Percentiles rank a stretch among this genome's conserved stretches.
phyloP scores from a whole-genome alignment of 1,140 invertebrate species.

The Drosophila pectinifera region DNA sequence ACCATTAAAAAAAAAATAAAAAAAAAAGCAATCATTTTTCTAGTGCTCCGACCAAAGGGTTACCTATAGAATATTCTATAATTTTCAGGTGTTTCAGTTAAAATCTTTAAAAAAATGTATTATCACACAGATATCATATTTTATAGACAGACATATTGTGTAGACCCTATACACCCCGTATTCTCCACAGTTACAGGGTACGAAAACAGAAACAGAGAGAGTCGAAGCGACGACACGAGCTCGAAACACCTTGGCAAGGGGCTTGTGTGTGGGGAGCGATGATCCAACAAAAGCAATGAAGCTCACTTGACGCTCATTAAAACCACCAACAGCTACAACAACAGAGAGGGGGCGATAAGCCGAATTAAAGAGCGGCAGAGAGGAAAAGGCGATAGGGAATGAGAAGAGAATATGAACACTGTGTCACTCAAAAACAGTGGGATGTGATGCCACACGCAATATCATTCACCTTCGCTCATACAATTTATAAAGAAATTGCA shows the following conservation, averaged over 20 bases:
- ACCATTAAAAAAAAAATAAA: not conserved
- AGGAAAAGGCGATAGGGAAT: not conserved
- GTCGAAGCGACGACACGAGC: constrained; percentile 18
- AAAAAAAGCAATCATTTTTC: too few species aligned
- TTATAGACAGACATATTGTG: not conserved
- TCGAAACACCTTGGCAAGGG: constrained; percentile 20
- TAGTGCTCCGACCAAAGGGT: not conserved
- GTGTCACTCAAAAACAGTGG: not conserved
- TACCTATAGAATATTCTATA: too few species aligned
- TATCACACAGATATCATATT: not conserved
- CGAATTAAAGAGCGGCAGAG: constrained; percentile 15
- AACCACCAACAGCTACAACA: constrained; percentile 28
- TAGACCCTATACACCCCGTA: not conserved
- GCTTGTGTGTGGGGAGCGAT: constrained; percentile 28
- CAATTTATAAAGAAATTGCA: not conserved
- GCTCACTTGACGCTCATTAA: constrained; percentile 64
- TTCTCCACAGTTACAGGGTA: not conserved
- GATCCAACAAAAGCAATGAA: constrained; percentile 64
- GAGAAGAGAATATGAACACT: not conserved
- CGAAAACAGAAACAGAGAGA: constrained; percentile 13
- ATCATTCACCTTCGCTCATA: constrained; percentile 19
- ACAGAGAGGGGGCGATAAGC: not conserved
- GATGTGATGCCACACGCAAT: not conserved
- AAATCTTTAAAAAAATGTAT: too few species aligned
- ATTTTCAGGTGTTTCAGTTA: too few species aligned